phyloP scores from a whole-genome alignment of 2,888 invertebrate species.

The Ptilodon capucinus region DNA sequence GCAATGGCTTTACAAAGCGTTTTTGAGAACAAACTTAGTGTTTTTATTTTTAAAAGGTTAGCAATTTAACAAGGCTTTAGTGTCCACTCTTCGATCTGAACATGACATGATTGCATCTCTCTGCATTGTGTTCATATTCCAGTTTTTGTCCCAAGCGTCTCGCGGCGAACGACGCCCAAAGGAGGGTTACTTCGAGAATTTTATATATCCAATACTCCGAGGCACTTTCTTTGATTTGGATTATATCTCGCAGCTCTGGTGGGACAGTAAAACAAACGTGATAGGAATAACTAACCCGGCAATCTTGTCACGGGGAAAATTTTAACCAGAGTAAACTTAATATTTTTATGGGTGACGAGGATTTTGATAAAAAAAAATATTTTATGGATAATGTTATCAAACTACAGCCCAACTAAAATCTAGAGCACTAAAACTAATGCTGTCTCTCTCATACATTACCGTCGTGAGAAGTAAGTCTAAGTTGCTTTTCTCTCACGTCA shows the following conservation, averaged over 20 bases:
- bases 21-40: too few relatives aligned
- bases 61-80: too few relatives aligned
- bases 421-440: too few relatives aligned
- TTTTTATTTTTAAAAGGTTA: too few relatives aligned
- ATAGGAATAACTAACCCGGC: constrained; percentile 34
- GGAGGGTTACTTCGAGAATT: constrained; percentile 28
- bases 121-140: constrained; percentile 31
- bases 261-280: constrained; percentile 47
- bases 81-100: too few relatives aligned
- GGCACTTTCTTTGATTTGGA: constrained; percentile 54
- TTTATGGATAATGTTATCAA: too few relatives aligned
- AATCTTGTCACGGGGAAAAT: constrained; percentile 25
- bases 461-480: not conserved
- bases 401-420: too few relatives aligned
- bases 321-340: constrained; percentile 8
- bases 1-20: too few relatives aligned
- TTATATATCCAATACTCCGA: constrained; percentile 31
- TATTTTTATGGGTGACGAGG: constrained; percentile 4
- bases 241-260: constrained; percentile 42
- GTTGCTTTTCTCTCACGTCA: not conserved
- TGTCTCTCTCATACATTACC: too few relatives aligned
- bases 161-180: constrained; percentile 20
- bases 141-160: constrained; percentile 8
- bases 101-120: constrained; percentile 25
- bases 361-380: not conserved